Base-by-base conservation (phyloP, 2,888 invertebrate species). In the Pandemis heparana region DNA sequence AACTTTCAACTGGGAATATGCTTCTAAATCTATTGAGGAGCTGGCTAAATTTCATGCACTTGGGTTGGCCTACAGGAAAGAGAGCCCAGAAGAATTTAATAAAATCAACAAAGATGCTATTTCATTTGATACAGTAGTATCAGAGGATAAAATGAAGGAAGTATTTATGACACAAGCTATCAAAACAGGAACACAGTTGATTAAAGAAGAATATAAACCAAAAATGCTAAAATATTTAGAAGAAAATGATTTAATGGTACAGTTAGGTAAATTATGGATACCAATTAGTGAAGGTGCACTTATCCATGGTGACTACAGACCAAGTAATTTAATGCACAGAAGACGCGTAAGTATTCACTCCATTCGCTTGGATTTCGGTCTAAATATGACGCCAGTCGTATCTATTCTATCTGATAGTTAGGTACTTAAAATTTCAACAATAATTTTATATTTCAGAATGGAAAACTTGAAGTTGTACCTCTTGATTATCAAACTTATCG, bases 21-120 rank as follows among this genome's bases (percentile, higher is more conserved):
- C 87, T 0, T 76, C 83, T 0, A 76, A 81, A 2, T 80, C 88
- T 0, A 77, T 88, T 0, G 78, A 84, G 38, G 78, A 75, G 0
- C 77, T 91, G 16, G 90, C 91, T 0, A 83, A 82, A 60, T 88
- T 89, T 70, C 92, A 92, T 71, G 91, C 91, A 0, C 75, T 90
- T n/a, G 90, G 90, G 0, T 88, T 90, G 14, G 88, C 88, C 0
- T 84, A 86, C 56, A 83, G 84, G 60, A 85, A 85, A 9, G 85
- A 89, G 61, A 78, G 86, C 18, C 90, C 90, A 0, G 82, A 80
- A n/a, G 79, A 81, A 12, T 86, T 83, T 38, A 76, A 78, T 0
- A 62, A 62, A 51, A 74, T 79, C 1, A 38, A 56, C 12, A 56
- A 56, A 56, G 5, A 23, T 12, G 5, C 5, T 8, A n/a, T 60